Conservation (phyloP, 2,113 vertebrate genomes). For the Centropus bengalensis region DNA sequence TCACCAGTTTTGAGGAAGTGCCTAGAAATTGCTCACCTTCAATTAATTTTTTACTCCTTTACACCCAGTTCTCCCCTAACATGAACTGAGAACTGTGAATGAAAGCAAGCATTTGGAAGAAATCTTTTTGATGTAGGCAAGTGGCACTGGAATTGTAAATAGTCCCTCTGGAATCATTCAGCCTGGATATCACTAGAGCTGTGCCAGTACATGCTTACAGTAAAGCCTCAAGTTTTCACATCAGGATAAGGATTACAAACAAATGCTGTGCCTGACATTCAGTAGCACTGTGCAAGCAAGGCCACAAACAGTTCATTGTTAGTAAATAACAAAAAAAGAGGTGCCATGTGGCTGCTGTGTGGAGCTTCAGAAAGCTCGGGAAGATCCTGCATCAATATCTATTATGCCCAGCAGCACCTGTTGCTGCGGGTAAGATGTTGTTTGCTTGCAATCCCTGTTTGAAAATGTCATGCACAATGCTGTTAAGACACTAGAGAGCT, state of each 20-base stretch:
- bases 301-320: neutral
- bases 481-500: neutral
- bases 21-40: neutral
- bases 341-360: neutral
- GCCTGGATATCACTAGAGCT: neutral
- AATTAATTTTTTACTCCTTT: neutral
- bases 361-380: slow-evolving; percentile 18
- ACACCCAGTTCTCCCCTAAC: neutral
- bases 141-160: neutral
- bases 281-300: neutral
- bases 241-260: neutral
- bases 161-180: neutral
- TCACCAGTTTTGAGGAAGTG: neutral
- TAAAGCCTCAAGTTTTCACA: neutral
- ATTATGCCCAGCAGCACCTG: neutral
- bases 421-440: neutral
- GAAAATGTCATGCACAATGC: neutral
- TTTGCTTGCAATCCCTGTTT: neutral
- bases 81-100: neutral
- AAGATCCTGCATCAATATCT: slow-evolving; percentile 23
- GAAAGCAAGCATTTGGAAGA: neutral
- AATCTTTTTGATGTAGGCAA: neutral
- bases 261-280: neutral
- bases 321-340: slow-evolving; percentile 5
- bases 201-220: neutral